These are phyloP conservation scores for Pachycephus smyrnensis DNA, from an alignment of 2,888 invertebrate species.

Conservation along the genomic window DNA sequence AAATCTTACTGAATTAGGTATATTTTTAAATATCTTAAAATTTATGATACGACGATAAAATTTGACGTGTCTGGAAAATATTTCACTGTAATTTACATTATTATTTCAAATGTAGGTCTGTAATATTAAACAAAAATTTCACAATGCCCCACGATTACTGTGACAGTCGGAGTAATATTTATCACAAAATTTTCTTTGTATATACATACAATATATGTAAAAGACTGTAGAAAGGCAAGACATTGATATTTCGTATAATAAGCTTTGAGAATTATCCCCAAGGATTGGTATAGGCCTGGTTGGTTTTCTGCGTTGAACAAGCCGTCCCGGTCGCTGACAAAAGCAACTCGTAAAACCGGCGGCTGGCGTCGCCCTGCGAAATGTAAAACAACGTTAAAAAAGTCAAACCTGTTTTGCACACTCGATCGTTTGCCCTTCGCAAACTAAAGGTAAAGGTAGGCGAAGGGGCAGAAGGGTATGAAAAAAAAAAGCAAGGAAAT, in stretches of 20 bases:
- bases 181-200: no score
- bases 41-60: no score
- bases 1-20: no score
- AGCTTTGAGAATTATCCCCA: slow-evolving; percentile 54
- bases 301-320: slow-evolving; percentile 17
- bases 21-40: neutral
- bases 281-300: slow-evolving; percentile 24
- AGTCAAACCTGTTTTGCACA: slow-evolving; percentile 4
- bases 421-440: neutral
- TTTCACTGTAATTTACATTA: no score
- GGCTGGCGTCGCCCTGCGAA: neutral
- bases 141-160: no score
- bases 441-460: neutral
- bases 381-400: neutral
- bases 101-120: no score
- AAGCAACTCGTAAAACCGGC: slow-evolving; percentile 5
- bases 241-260: slow-evolving; percentile 61
- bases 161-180: no score
- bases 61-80: no score
- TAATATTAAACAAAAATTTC: no score
- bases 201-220: neutral
- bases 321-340: neutral
- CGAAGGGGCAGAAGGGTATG: neutral
- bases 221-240: slow-evolving; percentile 54
- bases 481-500: neutral